Evolutionary conservation across 2,797 vertebrate species (phyloP), one percentile per base, ranked within the genome.

Genomic region (Sciaenops ocellatus): DNA sequence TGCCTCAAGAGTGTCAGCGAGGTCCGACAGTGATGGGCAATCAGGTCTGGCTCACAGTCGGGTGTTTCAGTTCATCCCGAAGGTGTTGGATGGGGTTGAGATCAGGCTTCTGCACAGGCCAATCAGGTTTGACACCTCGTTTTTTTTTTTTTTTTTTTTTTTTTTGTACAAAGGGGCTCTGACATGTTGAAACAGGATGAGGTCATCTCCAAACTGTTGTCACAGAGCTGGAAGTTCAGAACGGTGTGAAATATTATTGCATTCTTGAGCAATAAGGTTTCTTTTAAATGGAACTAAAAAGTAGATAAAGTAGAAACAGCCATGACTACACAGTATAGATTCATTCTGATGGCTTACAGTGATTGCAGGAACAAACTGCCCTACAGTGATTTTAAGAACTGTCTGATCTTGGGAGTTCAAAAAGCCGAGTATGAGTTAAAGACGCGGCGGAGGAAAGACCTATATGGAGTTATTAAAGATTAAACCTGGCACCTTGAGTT

Each of bases 361-460:
- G 63, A 63, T 48, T 16, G 17, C 52, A 26, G 50, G 57, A 6
- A 54, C 38, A 47, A n/a, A 55, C 30, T 63, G 38, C 30, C 38
- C 56, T 5, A 24, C 44, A 20, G 63, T 66, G 44, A 79, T 63
- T 66, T 64, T 28, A 66, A 38, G 50, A 76, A 30, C 15, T 0
- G 64, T 57, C 48, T 65, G 48, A 66, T 52, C 54, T 26, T 62
- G 15, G 20, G 48, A 67, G 65, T 47, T 59, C 68, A 82, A 79
- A 64, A 12, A 7, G 38, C 4, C n/a, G 11, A 28, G 64, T 26
- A 16, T 11, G n/a, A 62, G 44, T 51, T 24, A 60, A 46, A 65
- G 20, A 60, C 5, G 4, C 5, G 28, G 16, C 6, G 17, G 17
- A 51, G 38, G 42, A 46, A 50, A 68, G 50, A 63, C 24, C 41